Evolutionary conservation across 1,140 invertebrate genomes (phyloP).

Genomic region (Rhopalosiphum maidis): DNA sequence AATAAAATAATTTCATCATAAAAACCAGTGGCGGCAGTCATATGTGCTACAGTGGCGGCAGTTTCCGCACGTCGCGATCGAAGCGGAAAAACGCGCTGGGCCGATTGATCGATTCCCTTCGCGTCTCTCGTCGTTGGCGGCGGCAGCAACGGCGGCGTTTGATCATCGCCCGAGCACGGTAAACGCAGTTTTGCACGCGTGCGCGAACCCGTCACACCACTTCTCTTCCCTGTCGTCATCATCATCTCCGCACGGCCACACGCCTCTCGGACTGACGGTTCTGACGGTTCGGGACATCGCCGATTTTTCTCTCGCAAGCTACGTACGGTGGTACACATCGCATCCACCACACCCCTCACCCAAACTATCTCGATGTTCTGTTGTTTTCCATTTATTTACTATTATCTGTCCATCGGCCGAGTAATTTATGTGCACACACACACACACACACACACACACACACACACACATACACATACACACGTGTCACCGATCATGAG

Average conservation of each 20-base stretch:
- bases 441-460: neutral
- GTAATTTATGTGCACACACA: neutral
- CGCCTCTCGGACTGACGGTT: neutral
- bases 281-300: neutral
- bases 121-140: neutral
- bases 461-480: neutral
- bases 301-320: neutral
- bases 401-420: neutral
- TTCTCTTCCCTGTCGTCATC: neutral
- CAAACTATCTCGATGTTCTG: neutral
- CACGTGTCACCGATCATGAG: neutral
- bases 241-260: neutral
- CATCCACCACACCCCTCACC: neutral
- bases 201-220: neutral
- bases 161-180: neutral
- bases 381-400: neutral
- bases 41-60: neutral
- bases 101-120: constrained; percentile 25
- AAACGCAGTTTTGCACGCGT: neutral
- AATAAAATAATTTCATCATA: too few relatives aligned
- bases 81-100: neutral
- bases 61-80: neutral
- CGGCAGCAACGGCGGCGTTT: neutral
- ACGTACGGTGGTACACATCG: neutral
- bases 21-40: neutral